Evolutionary conservation across 2,797 vertebrate species (phyloP), one percentile per base, ranked within the genome.

Genomic region (Serranus cabrilla): DNA sequence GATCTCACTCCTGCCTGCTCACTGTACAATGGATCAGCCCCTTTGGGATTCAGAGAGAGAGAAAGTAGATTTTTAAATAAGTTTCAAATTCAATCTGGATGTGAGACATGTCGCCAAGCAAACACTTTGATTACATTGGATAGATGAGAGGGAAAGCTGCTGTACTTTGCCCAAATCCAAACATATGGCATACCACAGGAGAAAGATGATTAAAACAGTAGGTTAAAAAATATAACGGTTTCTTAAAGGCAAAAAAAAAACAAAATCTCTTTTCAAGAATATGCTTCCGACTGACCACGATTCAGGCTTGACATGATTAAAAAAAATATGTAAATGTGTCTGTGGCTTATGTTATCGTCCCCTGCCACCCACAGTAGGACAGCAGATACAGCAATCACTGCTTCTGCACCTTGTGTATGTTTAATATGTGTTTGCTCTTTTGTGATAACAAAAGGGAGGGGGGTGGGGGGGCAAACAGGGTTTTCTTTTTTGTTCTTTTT

Each of bases 321-420:
- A 86, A 85, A 83, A 84, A 51, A 72, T 86, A 95, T 93, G 90
- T 89, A 92, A 93, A 94, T 93, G 75, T 74, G 57, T 87, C 71
- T 69, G 63, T 87, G 87, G 89, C 86, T 88, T 85, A 83, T 84
- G 83, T 89, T 92, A 89, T 90, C 89, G 62, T 89, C 85, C 84
- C 86, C 77, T 72, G 78, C 88, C 92, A 92, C 92, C 89, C 89
- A 87, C 83, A 85, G 91, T 73, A 87, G 89, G 88, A 88, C 87
- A 80, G 87, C 86, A 89, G 88, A 91, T 86, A 82, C 81, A 91
- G 90, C 87, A 93, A 93, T 92, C 89, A 71, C 87, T 66, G 81
- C 82, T 63, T 73, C 87, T 88, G 77, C 87, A 89, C 92, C 86
- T 86, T 90, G 86, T 90, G 88, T 89, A 81, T 85, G 78, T 89